Evolutionary conservation across 2,888 invertebrate genomes (phyloP).

Genomic region (Dascillus cervinus): DNA sequence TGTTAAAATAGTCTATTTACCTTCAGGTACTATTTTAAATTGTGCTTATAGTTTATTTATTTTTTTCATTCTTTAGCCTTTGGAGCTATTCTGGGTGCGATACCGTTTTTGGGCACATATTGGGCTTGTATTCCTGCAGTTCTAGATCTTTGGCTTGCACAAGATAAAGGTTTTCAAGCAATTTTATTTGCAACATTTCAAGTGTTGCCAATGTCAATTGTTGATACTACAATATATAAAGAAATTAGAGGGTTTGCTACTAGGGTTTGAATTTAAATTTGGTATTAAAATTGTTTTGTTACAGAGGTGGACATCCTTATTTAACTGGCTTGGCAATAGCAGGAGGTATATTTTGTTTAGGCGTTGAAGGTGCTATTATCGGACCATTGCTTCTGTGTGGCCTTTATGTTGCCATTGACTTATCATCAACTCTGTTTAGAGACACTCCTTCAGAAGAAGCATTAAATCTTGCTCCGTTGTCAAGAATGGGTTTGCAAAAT

Average conservation of each 20-base stretch:
- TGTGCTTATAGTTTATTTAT: too few relatives aligned
- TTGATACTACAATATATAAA: conserved; percentile 92
- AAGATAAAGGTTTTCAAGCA: conserved; percentile 77
- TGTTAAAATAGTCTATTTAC: conserved; percentile 90
- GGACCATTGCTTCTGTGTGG: conserved; percentile 93
- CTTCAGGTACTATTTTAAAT: conserved; percentile 70
- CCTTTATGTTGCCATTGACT: conserved; percentile 85
- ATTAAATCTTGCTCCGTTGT: conserved; percentile 25
- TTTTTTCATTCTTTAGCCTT: conserved; percentile 52
- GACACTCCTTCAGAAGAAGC: conserved; percentile 58
- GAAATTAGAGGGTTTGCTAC: conserved; percentile 87
- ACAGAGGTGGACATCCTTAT: conserved; percentile 83
- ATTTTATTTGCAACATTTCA: conserved; percentile 74
- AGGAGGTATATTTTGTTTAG: conserved; percentile 95
- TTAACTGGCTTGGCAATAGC: conserved; percentile 95
- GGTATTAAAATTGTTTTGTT: not conserved
- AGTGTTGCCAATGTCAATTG: conserved; percentile 83
- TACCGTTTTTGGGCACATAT: conserved; percentile 94
- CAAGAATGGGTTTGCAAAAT: conserved; percentile 18
- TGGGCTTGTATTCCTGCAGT: conserved; percentile 92
- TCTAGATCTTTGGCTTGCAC: conserved; percentile 89
- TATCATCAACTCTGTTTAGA: conserved; percentile 63
- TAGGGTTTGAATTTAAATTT: not conserved
- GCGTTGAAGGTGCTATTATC: conserved; percentile 93
- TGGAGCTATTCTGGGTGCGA: conserved; percentile 88